Percentiles rank a stretch among this genome's conserved stretches.
Conservation (phyloP, 2,888 invertebrate genomes). For the Phytoseiulus persimilis region DNA sequence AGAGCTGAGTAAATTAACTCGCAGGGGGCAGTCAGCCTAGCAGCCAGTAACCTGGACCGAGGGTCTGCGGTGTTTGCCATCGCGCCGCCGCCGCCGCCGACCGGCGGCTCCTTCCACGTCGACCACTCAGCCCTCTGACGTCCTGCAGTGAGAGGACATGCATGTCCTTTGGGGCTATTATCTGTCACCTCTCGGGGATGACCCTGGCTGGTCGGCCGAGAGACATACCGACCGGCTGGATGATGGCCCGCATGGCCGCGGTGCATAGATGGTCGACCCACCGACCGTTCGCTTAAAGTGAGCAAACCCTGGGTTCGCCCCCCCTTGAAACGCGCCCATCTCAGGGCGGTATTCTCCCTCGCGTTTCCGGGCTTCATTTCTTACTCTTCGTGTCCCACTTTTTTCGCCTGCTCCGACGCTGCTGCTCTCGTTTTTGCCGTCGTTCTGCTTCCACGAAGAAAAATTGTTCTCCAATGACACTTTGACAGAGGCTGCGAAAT, state of each 20-base stretch:
- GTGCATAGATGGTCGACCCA: conserved; percentile 21
- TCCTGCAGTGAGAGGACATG: neutral
- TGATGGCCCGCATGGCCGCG: neutral
- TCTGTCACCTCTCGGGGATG: conserved; percentile 34
- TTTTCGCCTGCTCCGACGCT: neutral
- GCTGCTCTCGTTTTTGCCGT: neutral
- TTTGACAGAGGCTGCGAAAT: neutral
- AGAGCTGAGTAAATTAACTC: neutral
- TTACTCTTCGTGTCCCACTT: neutral
- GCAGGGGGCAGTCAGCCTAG: neutral
- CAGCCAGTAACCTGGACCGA: neutral
- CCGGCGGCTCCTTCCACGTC: neutral
- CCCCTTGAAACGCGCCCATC: neutral
- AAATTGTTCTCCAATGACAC: neutral
- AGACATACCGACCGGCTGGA: neutral
- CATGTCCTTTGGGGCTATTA: conserved; percentile 31
- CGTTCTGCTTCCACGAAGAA: neutral
- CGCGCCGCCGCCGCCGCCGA: neutral
- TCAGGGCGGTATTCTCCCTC: neutral
- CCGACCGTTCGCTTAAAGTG: neutral
- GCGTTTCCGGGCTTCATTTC: neutral
- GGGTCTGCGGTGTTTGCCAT: conserved; percentile 19
- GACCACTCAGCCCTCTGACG: conserved; percentile 13
- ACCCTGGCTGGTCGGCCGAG: conserved; percentile 6
- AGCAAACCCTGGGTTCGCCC: neutral